Conservation (phyloP, 2,888 invertebrate genomes). For the Acleris emargana region DNA sequence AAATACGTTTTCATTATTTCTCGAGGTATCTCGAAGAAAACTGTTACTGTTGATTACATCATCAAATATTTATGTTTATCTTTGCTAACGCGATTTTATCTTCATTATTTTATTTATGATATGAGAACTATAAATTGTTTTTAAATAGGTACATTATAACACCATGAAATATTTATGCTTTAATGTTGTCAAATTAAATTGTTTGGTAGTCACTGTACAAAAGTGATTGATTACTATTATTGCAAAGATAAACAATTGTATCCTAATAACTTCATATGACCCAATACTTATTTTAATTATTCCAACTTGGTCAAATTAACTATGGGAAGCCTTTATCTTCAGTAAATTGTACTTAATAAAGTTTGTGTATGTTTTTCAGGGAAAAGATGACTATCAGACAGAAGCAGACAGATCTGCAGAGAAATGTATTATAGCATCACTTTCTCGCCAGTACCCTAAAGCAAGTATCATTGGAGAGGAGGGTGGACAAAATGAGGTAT, state of each 20-base stretch:
- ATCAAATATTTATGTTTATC: constrained; percentile 12
- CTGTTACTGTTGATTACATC: constrained; percentile 23
- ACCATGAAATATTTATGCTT: too few species aligned
- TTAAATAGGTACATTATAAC: too few species aligned
- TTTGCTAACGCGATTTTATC: constrained; percentile 18
- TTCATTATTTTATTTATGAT: constrained; percentile 4
- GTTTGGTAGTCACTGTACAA: neutral
- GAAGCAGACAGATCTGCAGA: constrained; percentile 99
- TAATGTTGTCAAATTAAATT: too few species aligned
- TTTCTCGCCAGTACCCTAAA: constrained; percentile 92
- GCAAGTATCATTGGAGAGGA: constrained; percentile 96
- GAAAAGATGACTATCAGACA: constrained; percentile 97
- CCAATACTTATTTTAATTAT: too few species aligned
- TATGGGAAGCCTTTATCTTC: too few species aligned
- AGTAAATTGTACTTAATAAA: too few species aligned
- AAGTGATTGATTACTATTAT: too few species aligned
- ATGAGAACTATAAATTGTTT: neutral
- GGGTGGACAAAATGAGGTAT: constrained; percentile 86
- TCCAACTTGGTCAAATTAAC: too few species aligned
- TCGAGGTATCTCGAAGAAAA: neutral
- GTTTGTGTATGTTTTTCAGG: constrained; percentile 71
- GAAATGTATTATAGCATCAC: constrained; percentile 94
- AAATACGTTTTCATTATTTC: neutral
- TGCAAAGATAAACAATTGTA: too few species aligned
- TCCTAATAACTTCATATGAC: too few species aligned